These are phyloP conservation scores for Rhynchophorus ferrugineus DNA, from an alignment of 1,140 invertebrate species.

Conservation along the genomic window DNA sequence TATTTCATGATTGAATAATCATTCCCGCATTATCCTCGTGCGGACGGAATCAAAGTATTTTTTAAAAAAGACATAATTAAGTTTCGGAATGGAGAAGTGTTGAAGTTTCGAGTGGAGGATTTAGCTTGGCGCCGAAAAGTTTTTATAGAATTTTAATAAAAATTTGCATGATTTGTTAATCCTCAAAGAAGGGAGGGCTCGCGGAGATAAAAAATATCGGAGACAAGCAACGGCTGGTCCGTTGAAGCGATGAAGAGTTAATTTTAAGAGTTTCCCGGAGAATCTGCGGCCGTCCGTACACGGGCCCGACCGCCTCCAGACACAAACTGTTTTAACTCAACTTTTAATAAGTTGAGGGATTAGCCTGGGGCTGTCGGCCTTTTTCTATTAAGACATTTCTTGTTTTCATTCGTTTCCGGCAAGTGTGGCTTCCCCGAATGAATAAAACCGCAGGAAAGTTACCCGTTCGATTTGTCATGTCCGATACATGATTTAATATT, in stretches of 20 bases:
- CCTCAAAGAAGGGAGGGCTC: constrained; percentile 23
- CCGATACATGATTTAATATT: no score
- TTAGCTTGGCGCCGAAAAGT: constrained; percentile 32
- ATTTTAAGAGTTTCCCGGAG: constrained; percentile 33
- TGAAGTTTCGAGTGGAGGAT: constrained; percentile 20
- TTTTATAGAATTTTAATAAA: constrained; percentile 38
- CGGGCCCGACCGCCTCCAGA: constrained; percentile 21
- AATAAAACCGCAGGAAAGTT: no score
- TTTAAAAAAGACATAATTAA: constrained; percentile 20
- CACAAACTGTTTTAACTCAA: constrained; percentile 38
- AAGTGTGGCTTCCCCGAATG: no score
- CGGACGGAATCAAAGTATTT: constrained; percentile 1
- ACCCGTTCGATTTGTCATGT: no score
- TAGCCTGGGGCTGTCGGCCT: constrained; percentile 29
- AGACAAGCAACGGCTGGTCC: constrained; percentile 34
- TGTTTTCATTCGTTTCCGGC: constrained; percentile 3
- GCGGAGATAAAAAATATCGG: constrained; percentile 32
- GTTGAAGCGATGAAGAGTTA: constrained; percentile 27
- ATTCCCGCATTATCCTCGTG: no score
- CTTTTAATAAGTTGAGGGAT: constrained; percentile 40
- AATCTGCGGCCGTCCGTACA: constrained; percentile 15
- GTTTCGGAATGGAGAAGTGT: constrained; percentile 19
- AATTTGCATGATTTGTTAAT: constrained; percentile 42
- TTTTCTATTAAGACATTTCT: constrained; percentile 26
- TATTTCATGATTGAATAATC: no score